phyloP scores from a whole-genome alignment of 2,888 invertebrate species.

The Melipona beecheii region DNA sequence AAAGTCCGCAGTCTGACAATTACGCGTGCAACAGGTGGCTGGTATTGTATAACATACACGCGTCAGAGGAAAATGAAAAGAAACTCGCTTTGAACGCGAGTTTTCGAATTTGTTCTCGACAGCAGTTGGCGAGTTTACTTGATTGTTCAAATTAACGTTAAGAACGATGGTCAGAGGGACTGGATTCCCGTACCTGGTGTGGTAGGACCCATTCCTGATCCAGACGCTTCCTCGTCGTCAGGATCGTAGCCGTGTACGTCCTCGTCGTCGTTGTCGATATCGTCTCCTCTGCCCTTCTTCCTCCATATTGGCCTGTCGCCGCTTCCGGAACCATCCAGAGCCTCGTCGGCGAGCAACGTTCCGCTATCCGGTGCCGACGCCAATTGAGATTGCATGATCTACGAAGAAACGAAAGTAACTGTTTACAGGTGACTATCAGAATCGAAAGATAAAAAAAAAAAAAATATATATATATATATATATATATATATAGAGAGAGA shows the following conservation, averaged over 20 bases:
- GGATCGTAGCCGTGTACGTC: constrained; percentile 70
- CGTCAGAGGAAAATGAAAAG: no score
- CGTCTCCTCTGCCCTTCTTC: constrained; percentile 58
- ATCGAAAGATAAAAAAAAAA: not conserved
- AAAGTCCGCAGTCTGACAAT: no score
- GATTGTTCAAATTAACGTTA: not conserved
- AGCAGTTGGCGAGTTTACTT: not conserved
- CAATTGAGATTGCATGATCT: constrained; percentile 81
- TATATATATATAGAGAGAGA: no score
- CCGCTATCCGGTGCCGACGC: constrained; percentile 80
- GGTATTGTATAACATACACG: no score
- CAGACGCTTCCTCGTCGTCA: constrained; percentile 78
- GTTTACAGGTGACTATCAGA: not conserved
- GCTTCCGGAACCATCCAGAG: constrained; percentile 82
- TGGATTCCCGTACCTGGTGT: constrained; percentile 64
- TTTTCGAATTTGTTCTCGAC: no score
- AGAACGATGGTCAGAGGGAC: no score
- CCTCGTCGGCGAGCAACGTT: constrained; percentile 80
- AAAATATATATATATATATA: no score
- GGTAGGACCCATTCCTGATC: constrained; percentile 79
- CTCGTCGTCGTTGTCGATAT: constrained; percentile 72
- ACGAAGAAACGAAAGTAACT: constrained; percentile 7
- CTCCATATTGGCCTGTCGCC: constrained; percentile 76
- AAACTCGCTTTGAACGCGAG: no score
- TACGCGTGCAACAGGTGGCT: no score